These are phyloP conservation scores for Taurulus bubalis DNA, from an alignment of 2,113 vertebrate genomes.

Conservation along the genomic window DNA sequence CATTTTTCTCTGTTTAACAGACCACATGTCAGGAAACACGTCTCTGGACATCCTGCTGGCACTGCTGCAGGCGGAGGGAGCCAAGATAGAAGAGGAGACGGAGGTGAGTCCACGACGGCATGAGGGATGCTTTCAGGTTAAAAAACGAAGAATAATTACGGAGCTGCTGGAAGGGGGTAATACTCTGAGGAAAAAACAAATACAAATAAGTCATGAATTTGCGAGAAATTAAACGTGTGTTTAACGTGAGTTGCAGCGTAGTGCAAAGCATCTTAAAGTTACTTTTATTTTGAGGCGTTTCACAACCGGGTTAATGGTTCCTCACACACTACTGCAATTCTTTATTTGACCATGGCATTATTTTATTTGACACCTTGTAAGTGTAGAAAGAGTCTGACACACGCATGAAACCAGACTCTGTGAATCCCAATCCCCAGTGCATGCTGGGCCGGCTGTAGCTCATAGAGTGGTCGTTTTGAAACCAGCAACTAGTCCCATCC, in stretches of 20 bases:
- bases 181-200: not conserved
- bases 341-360: not conserved
- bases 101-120: conserved; percentile 85
- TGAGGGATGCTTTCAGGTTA: not conserved
- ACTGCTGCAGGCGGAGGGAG: conserved; percentile 94
- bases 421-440: no score
- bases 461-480: no score
- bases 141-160: no score
- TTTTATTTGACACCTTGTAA: not conserved
- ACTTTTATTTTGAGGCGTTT: not conserved
- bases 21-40: conserved; percentile 88
- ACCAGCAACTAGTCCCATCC: no score
- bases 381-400: no score
- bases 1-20: conserved; percentile 74
- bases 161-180: not conserved
- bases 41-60: conserved; percentile 94
- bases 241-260: no score
- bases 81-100: conserved; percentile 97
- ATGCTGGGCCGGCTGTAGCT: no score
- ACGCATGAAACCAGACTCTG: no score
- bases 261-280: not conserved
- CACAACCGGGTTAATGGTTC: not conserved
- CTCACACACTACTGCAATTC: not conserved
- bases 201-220: no score
- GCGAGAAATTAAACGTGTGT: no score